These are phyloP conservation scores for Henicopernis longicauda DNA, from an alignment of 2,113 vertebrate species.

Conservation along the genomic window DNA sequence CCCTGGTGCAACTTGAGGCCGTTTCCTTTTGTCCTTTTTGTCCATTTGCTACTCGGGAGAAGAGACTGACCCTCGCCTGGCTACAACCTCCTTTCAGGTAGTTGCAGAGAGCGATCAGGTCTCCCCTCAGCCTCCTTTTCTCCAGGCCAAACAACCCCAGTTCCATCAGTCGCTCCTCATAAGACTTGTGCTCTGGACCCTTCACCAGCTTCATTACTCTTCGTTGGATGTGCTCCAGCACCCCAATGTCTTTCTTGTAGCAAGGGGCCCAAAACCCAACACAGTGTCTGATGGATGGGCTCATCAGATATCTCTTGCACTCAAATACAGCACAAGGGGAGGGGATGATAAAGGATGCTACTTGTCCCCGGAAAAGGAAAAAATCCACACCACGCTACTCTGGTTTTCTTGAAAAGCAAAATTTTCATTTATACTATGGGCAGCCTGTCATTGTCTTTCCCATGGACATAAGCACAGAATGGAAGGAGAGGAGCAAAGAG, in stretches of 20 bases:
- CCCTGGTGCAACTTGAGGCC: accelerated
- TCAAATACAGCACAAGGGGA: neutral
- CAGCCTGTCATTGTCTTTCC: no score
- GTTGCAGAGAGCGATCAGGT: accelerated
- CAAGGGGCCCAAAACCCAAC: neutral
- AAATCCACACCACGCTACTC: neutral
- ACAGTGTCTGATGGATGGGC: accelerated
- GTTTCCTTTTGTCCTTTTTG: accelerated
- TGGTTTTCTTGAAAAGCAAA: neutral
- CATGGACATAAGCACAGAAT: neutral
- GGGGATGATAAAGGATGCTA: neutral
- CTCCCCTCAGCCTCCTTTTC: neutral
- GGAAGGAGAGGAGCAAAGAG: neutral
- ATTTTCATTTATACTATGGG: neutral
- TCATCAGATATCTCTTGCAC: neutral
- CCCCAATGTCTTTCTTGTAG: accelerated
- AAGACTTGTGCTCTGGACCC: neutral
- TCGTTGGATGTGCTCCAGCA: accelerated
- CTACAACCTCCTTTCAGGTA: neutral
- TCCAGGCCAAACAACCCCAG: neutral
- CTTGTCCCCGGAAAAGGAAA: neutral
- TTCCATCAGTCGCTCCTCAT: accelerated
- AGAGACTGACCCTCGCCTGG: accelerated
- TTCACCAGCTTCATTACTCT: neutral
- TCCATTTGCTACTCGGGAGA: neutral